A percentile compares a stretch with the other conserved stretches of the same genome.
Evolutionary conservation across 2,797 vertebrate species (phyloP).

Genomic region (Megaceryle alcyon): DNA sequence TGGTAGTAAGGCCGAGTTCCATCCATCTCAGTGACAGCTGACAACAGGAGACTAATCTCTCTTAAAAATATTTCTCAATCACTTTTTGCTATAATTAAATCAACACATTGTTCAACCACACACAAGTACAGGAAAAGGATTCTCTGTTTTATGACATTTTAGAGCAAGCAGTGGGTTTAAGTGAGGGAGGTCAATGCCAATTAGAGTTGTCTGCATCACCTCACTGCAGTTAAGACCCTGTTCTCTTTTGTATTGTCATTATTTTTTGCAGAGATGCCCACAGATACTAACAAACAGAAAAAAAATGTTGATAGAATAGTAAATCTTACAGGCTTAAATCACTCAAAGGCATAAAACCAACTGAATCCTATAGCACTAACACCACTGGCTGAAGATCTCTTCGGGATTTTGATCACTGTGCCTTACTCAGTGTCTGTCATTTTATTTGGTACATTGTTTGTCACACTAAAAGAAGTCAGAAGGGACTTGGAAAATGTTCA

Average conservation of each 20-base stretch:
- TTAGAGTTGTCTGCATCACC: not conserved
- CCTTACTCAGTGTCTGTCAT: not conserved
- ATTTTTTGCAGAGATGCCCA: not conserved
- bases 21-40: slow-evolving; percentile 74
- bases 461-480: not conserved
- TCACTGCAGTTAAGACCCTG: not conserved
- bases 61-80: slow-evolving; percentile 66
- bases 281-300: not conserved
- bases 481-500: not conserved
- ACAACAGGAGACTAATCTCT: slow-evolving; percentile 68
- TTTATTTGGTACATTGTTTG: slow-evolving; percentile 20
- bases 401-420: not conserved
- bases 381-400: not conserved
- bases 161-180: not conserved
- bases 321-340: not conserved
- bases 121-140: not conserved
- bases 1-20: slow-evolving; percentile 17
- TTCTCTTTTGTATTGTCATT: not conserved
- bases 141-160: not conserved
- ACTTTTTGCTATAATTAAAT: slow-evolving; percentile 56
- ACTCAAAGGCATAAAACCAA: not conserved
- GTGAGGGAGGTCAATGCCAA: not conserved
- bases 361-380: not conserved
- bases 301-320: not conserved
- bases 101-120: not conserved